phyloP scores from a whole-genome alignment of 2,797 vertebrate genomes.

The Leptoclinus maculatus region DNA sequence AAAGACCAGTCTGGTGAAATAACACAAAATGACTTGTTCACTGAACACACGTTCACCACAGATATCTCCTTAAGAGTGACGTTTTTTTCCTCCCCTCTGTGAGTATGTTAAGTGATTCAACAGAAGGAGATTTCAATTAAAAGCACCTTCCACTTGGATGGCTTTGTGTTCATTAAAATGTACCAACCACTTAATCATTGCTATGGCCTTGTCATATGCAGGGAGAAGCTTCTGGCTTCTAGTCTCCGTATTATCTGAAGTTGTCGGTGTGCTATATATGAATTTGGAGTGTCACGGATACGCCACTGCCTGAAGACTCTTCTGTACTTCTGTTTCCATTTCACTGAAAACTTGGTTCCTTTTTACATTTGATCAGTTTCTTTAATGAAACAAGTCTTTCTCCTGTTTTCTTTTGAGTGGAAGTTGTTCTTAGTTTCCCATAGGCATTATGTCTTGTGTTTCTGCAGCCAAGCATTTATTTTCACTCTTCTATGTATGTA shows the following conservation, averaged over 20 bases:
- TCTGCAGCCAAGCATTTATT: conserved; percentile 3
- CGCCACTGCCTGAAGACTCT: conserved; percentile 30
- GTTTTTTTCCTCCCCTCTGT: conserved; percentile 76
- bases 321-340: conserved; percentile 44
- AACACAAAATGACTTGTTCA: conserved; percentile 45
- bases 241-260: conserved; percentile 88
- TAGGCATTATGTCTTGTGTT: neutral
- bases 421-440: neutral
- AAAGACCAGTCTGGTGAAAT: conserved; percentile 27
- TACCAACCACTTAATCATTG: conserved; percentile 92
- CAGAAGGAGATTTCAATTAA: conserved; percentile 96
- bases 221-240: conserved; percentile 86
- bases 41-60: conserved; percentile 52
- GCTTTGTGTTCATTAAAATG: conserved; percentile 93
- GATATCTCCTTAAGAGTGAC: conserved; percentile 85
- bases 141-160: conserved; percentile 91
- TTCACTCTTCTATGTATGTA: neutral
- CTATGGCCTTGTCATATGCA: conserved; percentile 88
- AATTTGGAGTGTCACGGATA: conserved; percentile 58
- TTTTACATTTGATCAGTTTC: conserved; percentile 6
- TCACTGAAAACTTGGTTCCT: conserved; percentile 43
- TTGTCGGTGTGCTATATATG: conserved; percentile 57
- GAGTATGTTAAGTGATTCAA: conserved; percentile 89
- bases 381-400: conserved; percentile 2
- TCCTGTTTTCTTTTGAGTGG: neutral